Evolutionary conservation across 2,797 vertebrate genomes (phyloP).

Genomic region (Falco rusticolus): DNA sequence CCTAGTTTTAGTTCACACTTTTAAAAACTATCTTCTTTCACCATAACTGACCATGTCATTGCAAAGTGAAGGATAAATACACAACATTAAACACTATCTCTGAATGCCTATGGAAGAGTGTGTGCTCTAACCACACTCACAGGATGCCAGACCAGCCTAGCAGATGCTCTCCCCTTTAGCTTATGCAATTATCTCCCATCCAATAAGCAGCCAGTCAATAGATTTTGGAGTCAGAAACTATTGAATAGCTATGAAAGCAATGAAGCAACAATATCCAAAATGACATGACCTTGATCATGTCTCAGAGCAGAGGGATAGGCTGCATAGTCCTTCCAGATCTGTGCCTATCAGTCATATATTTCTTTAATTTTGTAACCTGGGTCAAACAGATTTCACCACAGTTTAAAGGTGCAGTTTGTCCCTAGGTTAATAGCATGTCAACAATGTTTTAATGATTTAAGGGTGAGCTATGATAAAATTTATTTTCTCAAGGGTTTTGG

Average conservation of each 20-base stretch:
- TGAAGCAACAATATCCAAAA: not conserved
- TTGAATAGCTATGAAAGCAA: not conserved
- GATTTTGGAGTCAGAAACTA: not conserved
- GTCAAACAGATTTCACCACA: not conserved
- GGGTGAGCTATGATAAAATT: not conserved
- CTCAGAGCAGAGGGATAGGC: rapidly evolving
- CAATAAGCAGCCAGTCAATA: not conserved
- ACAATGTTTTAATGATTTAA: not conserved
- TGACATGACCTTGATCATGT: not conserved
- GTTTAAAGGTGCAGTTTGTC: not conserved
- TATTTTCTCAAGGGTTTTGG: not conserved
- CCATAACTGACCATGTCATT: rapidly evolving
- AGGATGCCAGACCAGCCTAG: not conserved
- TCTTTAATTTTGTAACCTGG: not conserved
- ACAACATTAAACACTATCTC: rapidly evolving
- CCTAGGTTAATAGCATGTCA: rapidly evolving
- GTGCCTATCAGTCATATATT: not conserved
- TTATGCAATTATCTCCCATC: not conserved
- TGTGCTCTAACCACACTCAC: rapidly evolving
- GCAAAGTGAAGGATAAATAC: not conserved
- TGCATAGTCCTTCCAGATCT: not conserved
- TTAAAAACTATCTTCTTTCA: not conserved
- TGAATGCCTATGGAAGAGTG: rapidly evolving
- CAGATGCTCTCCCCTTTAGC: not conserved
- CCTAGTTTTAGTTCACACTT: not conserved